phyloP scores from a whole-genome alignment of 2,888 invertebrate genomes.

The Mechanitis messenoides region DNA sequence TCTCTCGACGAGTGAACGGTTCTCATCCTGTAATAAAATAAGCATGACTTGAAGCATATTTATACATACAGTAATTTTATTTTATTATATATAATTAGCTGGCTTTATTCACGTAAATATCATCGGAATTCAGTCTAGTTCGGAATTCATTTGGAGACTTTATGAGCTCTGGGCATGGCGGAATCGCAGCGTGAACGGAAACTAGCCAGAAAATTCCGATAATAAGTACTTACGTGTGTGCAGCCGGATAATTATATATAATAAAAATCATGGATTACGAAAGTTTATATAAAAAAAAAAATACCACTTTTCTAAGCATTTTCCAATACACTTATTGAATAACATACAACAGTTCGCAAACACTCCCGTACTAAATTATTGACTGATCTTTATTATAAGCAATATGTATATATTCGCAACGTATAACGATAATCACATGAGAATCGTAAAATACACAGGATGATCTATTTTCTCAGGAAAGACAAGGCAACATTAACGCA shows the following conservation, averaged over 20 bases:
- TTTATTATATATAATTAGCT: too few species aligned
- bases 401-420: conserved; percentile 48
- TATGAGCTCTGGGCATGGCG: too few species aligned
- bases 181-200: too few species aligned
- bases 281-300: too few species aligned
- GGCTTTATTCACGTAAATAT: too few species aligned
- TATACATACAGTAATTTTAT: not conserved
- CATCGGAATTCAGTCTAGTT: too few species aligned
- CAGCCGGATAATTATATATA: too few species aligned
- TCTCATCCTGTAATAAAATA: conserved; percentile 85
- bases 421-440: conserved; percentile 58
- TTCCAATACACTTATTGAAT: conserved; percentile 1
- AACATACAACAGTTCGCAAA: conserved; percentile 18
- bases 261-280: too few species aligned
- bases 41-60: conserved; percentile 4
- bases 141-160: too few species aligned
- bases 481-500: too few species aligned
- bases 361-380: conserved; percentile 43
- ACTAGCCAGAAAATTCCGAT: too few species aligned
- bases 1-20: conserved; percentile 88
- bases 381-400: conserved; percentile 51
- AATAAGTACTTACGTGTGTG: too few species aligned
- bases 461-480: conserved; percentile 41
- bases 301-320: conserved; percentile 17
- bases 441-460: conserved; percentile 59